phyloP scores from a whole-genome alignment of 2,888 invertebrate genomes.

The Tenthredo notha region DNA sequence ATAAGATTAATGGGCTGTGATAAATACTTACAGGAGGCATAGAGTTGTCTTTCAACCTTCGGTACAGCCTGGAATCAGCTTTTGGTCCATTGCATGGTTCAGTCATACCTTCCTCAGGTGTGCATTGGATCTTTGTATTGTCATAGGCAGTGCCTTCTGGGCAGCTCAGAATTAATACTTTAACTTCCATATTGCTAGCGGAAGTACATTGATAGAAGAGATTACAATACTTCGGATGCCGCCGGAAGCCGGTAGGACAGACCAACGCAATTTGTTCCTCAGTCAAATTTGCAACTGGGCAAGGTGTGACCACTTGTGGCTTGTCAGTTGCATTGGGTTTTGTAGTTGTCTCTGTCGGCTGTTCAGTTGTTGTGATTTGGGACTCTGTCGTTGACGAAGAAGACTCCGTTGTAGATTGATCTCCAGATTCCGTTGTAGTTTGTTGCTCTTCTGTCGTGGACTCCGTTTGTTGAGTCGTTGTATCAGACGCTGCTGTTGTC shows the following conservation, averaged over 20 bases:
- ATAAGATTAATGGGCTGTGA: neutral
- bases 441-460: conserved; percentile 53
- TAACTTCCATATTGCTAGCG: conserved; percentile 85
- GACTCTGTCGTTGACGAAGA: conserved; percentile 56
- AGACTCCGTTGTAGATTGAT: conserved; percentile 57
- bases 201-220: conserved; percentile 91
- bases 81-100: conserved; percentile 82
- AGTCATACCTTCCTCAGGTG: conserved; percentile 82
- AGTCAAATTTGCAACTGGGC: conserved; percentile 79
- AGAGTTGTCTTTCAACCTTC: conserved; percentile 79
- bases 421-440: conserved; percentile 50
- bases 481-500: conserved; percentile 53
- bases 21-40: conserved; percentile 82
- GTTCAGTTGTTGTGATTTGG: conserved; percentile 63
- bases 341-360: conserved; percentile 60
- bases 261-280: conserved; percentile 87
- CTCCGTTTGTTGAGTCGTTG: conserved; percentile 57
- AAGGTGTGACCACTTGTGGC: conserved; percentile 60
- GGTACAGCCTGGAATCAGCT: conserved; percentile 80
- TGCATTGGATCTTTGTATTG: conserved; percentile 86
- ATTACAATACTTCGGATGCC: conserved; percentile 91
- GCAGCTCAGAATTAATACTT: conserved; percentile 87
- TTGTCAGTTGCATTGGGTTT: conserved; percentile 8
- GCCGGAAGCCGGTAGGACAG: conserved; percentile 90
- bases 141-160: conserved; percentile 89